Base-by-base conservation (phyloP, 2,797 vertebrate genomes). In the Sebastes paucispinis region DNA sequence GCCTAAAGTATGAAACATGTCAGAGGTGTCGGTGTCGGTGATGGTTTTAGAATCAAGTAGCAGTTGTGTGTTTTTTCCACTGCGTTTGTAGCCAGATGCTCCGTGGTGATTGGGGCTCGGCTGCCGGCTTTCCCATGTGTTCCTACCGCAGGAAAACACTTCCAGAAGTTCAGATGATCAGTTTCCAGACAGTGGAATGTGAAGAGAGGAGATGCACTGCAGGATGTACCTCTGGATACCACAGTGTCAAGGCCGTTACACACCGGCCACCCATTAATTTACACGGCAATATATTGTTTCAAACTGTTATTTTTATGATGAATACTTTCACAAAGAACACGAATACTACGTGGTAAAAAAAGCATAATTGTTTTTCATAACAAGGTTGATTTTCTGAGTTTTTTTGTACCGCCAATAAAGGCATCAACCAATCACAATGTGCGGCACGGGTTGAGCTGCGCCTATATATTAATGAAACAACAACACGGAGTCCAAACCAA, bases 31-130 rank as follows among this genome's bases (percentile, higher is more conserved):
- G 16, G 12, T 43, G 39, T 43, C 13, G 39, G 39, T 43, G 39
- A 13, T 25, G 43, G n/a, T 74, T n/a, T 70, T 12, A 69, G 10
- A 27, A 39, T 67, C n/a, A 66, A 43, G 50, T 32, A 25, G 18
- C 16, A 69, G 25, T 43, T 22, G 50, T 70, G 24, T 58, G 20
- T 70, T 82, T 87, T 87, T 82, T 77, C 76, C 80, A 68, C 13
- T 66, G 14, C 3, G 4, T 69, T 75, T 74, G 65, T 9, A 64
- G 57, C 68, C 77, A 74, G 85, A 72, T 69, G 70, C 52, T 24
- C 22, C 20, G 9, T 57, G 50, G 10, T 55, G 73, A 74, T 75
- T 73, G 71, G 47, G 47, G 74, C 25, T 80, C 77, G 69, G 70
- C 75, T 70, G 43, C 24, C 24, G 57, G 9, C 14, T 55, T 68